Conservation (phyloP, 1,140 invertebrate genomes). For the Drosophila bipectinata region DNA sequence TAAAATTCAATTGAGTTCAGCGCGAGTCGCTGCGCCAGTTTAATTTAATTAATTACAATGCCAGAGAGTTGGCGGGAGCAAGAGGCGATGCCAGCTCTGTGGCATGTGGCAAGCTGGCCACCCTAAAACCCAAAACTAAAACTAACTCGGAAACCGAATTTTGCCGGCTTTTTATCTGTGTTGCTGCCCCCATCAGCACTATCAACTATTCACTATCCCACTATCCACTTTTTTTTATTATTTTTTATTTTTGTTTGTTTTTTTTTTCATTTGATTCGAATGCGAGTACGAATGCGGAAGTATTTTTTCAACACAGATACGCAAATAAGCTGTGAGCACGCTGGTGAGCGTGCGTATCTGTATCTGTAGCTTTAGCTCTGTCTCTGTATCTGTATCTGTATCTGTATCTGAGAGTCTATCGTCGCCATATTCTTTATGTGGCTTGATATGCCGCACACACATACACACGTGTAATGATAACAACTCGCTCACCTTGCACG, state of each 20-base stretch:
- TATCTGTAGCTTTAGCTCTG: background rate
- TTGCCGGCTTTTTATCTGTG: conserved; percentile 51
- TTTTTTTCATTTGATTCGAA: conserved; percentile 61
- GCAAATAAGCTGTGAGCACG: conserved; percentile 59
- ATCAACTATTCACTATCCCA: background rate
- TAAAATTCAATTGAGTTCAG: conserved; percentile 81
- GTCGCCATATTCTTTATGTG: conserved; percentile 68
- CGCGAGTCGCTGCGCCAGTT: conserved; percentile 67
- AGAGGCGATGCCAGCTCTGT: background rate
- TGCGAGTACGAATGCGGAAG: conserved; percentile 67
- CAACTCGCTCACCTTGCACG: conserved; percentile 76
- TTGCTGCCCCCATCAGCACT: background rate
- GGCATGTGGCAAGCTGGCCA: conserved; percentile 1
- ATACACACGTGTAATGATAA: conserved; percentile 72
- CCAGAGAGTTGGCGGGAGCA: background rate
- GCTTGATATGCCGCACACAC: conserved; percentile 49
- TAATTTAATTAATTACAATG: conserved; percentile 79
- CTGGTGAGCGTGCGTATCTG: background rate
- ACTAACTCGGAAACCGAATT: conserved; percentile 10
- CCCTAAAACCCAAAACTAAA: conserved; percentile 19
- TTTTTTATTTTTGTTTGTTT: conserved; percentile 25
- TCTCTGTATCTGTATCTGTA: background rate
- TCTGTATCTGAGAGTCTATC: conserved; percentile 20
- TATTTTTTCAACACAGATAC: conserved; percentile 69
- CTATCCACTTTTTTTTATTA: conserved; percentile 14